Conservation (phyloP, 23 tunicate species). For the Trididemnum nubilum region DNA sequence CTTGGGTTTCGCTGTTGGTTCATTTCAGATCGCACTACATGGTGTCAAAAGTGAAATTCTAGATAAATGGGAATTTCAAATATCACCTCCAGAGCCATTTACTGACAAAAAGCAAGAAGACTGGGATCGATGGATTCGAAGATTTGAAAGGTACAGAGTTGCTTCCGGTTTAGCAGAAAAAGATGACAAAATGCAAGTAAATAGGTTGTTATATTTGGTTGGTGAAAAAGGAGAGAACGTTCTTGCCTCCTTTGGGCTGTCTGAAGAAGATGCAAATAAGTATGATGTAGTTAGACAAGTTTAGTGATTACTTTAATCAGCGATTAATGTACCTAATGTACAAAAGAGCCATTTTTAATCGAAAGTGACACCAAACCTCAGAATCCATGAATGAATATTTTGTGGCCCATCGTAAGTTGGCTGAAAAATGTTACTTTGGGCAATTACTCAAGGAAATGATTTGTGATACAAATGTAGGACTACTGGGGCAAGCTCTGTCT, state of each 20-base stretch:
- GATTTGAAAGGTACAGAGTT: neutral
- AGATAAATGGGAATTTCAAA: neutral
- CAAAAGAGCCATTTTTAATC: neutral
- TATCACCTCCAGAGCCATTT: conserved; percentile 5
- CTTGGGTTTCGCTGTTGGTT: no score
- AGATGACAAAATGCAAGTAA: neutral
- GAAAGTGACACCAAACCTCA: neutral
- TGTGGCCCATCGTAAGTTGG: neutral
- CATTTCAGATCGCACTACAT: no score
- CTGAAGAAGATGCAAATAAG: neutral
- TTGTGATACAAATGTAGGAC: neutral
- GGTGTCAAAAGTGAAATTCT: neutral
- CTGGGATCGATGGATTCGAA: conserved; percentile 10
- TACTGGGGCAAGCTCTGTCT: conserved; percentile 2
- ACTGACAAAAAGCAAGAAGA: neutral
- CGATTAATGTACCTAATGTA: conserved; percentile 1
- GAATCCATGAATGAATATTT: conserved; percentile 1
- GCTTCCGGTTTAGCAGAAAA: neutral
- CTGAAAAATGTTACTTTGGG: conserved; percentile 19
- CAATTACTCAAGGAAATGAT: neutral
- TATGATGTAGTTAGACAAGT: neutral
- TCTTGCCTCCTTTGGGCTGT: neutral
- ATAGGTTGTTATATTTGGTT: neutral
- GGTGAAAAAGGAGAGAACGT: conserved; percentile 9
- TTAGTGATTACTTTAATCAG: conserved; percentile 6